phyloP scores from a whole-genome alignment of 2,113 vertebrate species.

The Naja naja region DNA sequence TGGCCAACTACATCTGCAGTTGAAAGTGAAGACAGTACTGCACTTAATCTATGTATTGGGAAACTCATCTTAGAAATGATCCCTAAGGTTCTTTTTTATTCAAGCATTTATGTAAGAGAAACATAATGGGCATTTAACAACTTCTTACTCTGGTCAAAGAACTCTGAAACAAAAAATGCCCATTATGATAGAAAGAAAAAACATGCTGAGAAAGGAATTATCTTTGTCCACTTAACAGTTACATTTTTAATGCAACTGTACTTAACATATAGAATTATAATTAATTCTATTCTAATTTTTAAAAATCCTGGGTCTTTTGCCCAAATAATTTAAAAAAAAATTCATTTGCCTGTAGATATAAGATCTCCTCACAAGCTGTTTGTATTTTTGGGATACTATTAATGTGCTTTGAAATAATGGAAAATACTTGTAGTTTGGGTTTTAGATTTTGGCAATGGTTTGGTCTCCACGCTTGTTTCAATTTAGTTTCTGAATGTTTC shows the following conservation, averaged over 20 bases:
- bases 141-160: background rate
- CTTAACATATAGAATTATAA: background rate
- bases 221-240: background rate
- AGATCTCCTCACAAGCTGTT: background rate
- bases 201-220: background rate
- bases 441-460: too few relatives aligned
- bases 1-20: background rate
- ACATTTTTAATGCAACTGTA: background rate
- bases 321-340: background rate
- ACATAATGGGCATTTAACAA: background rate
- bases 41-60: background rate
- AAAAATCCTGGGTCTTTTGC: background rate
- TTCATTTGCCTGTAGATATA: background rate
- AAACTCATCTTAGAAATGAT: background rate
- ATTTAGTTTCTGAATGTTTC: too few relatives aligned
- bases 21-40: background rate
- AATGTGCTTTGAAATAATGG: background rate
- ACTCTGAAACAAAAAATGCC: background rate
- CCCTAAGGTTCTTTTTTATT: background rate
- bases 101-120: background rate
- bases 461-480: too few relatives aligned
- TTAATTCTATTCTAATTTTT: background rate
- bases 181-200: background rate
- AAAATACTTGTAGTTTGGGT: too few relatives aligned
- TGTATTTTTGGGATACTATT: background rate